Conservation (phyloP, 2,888 invertebrate species). For the Brachyptera putata region DNA sequence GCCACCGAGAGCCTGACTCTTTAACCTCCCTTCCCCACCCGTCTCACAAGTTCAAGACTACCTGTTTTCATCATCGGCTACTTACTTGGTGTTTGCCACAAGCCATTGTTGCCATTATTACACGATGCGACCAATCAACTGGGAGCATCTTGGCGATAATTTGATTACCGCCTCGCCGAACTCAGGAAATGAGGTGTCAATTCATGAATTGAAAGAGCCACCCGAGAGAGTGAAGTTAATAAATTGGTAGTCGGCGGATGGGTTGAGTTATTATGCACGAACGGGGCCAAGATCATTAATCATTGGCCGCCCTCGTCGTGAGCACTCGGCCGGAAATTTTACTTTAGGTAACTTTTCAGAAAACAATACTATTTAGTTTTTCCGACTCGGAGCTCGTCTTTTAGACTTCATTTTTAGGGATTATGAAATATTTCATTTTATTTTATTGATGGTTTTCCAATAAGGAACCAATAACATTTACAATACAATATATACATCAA, state of each 20-base stretch:
- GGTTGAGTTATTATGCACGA: not conserved
- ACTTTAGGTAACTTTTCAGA: too few species aligned
- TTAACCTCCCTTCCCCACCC: not conserved
- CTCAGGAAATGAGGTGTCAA: slow-evolving; percentile 15
- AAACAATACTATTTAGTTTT: too few species aligned
- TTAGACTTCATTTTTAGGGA: too few species aligned
- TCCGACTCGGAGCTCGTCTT: too few species aligned
- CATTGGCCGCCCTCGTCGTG: not conserved
- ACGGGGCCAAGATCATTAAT: not conserved
- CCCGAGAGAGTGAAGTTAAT: slow-evolving; percentile 10
- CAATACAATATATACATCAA: too few species aligned
- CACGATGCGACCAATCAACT: not conserved
- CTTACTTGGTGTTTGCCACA: not conserved
- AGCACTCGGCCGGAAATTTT: slow-evolving; percentile 6
- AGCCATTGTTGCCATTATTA: slow-evolving; percentile 12
- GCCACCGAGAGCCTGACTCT: not conserved
- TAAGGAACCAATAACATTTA: too few species aligned
- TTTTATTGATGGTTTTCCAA: too few species aligned
- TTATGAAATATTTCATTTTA: too few species aligned
- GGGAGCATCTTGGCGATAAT: slow-evolving; percentile 5
- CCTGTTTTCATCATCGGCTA: slow-evolving; percentile 7
- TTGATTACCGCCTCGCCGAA: slow-evolving; percentile 9
- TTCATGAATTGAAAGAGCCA: slow-evolving; percentile 12
- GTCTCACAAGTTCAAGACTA: not conserved
- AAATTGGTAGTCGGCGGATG: not conserved